A percentile compares a stretch with the other conserved stretches of the same genome.
Conservation (phyloP, 2,888 invertebrate genomes). For the Teleiodes luculella region DNA sequence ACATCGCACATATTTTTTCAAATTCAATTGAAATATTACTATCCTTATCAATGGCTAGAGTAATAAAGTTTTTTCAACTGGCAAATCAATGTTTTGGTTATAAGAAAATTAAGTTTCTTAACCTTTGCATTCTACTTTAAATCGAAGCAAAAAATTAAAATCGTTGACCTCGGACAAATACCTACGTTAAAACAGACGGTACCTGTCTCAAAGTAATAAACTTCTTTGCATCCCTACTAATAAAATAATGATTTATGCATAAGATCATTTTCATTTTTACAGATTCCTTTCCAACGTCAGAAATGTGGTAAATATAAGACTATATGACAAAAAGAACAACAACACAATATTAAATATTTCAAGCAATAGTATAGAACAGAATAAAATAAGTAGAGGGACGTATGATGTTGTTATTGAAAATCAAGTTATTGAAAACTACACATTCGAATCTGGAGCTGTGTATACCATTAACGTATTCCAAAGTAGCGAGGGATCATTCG, state of each 20-base stretch:
- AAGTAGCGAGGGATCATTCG: constrained; percentile 48
- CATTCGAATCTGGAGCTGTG: constrained; percentile 80
- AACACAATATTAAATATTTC: constrained; percentile 36
- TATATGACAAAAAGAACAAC: constrained; percentile 45
- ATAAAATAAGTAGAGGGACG: constrained; percentile 45
- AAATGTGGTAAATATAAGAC: constrained; percentile 34
- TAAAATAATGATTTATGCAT: neutral
- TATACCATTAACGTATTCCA: constrained; percentile 78
- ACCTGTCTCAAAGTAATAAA: no score
- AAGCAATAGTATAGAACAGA: constrained; percentile 43
- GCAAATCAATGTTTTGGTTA: constrained; percentile 40
- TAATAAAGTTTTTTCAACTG: constrained; percentile 36
- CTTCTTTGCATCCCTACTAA: neutral
- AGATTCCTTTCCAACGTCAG: constrained; percentile 63
- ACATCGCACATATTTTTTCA: constrained; percentile 24
- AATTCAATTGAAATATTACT: neutral
- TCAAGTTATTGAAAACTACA: constrained; percentile 41
- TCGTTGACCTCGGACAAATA: no score
- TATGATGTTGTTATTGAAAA: constrained; percentile 59
- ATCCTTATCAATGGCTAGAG: neutral
- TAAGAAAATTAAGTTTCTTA: constrained; percentile 9
- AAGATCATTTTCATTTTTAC: constrained; percentile 30
- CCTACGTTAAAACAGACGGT: no score
- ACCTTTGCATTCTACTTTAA: no score
- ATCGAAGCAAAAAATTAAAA: no score